Evolutionary conservation across 2,888 invertebrate species (phyloP), one percentile per base, ranked within the genome.

Genomic region (Dendrolimus pini): DNA sequence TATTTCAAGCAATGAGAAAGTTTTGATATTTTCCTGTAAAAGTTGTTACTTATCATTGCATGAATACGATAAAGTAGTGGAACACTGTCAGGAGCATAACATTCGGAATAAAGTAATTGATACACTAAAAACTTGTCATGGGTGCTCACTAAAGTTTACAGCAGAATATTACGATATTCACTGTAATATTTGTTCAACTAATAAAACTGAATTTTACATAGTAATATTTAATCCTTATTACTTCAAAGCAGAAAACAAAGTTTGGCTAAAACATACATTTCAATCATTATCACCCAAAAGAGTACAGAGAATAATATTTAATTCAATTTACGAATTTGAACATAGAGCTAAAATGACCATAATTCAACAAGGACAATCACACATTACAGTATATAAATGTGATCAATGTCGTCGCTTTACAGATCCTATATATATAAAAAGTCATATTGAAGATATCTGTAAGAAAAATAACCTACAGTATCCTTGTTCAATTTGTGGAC

Each of bases 241-340:
- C 68, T 80, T 83, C 65, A 70, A 73, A 53, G 69, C 68, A 6
- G 69, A 75, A 52, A 78, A 77, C 62, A 63, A 68, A n/a, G 64
- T 73, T 56, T 87, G 87, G 87, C 60, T 71, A 1, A 70, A 77
- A 62, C 81, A 83, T 65, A 56, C 85, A 56, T 85, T 82, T 74
- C 65, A 69, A 53, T 65, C 70, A 18, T 56, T 79, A 52, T 57
- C 72, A 42, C 61, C 66, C 59, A 61, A 72, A 53, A 57, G 70
- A 60, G 62, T 70, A 41, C 55, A 65, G 55, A 61, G 67, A 57
- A 70, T 79, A 64, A 64, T 85, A 54, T 60, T 64, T 41, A 65
- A 74, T 60, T 82, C 86, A 12, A 78, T 83, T 55, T 87, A 86
- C 60, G 77, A 69, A 67, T 65, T 67, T 62, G 83, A 85, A 71